Conservation (phyloP, 2,113 vertebrate genomes). For the Litocranius walleri region DNA sequence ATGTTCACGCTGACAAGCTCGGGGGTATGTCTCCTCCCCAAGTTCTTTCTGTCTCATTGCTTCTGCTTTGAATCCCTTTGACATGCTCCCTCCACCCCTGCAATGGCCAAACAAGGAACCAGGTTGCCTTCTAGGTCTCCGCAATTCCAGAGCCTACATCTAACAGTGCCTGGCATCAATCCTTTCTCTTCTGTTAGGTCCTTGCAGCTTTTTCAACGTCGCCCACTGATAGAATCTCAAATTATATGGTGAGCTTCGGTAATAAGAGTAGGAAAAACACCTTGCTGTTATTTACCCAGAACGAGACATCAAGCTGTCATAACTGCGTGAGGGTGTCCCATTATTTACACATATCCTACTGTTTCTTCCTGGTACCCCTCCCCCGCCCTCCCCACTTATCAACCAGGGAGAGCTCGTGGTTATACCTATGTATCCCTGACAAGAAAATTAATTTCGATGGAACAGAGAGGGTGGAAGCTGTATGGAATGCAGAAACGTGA, state of each 20-base stretch:
- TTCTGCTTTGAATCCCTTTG: background rate
- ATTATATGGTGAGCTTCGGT: background rate
- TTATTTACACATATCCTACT: rapidly evolving
- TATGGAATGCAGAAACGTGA: rapidly evolving
- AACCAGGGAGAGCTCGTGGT: rapidly evolving
- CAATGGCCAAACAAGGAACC: rapidly evolving
- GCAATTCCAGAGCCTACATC: background rate
- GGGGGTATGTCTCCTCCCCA: rapidly evolving
- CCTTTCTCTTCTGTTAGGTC: background rate
- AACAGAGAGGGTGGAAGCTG: rapidly evolving
- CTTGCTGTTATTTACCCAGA: background rate
- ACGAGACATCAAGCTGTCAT: background rate
- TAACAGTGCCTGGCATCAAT: too few species aligned
- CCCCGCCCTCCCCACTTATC: too few species aligned
- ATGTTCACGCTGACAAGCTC: rapidly evolving
- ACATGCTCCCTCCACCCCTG: rapidly evolving
- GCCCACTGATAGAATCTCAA: background rate
- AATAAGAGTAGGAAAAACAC: background rate
- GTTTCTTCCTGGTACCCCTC: background rate
- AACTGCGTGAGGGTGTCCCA: rapidly evolving
- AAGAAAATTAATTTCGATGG: background rate
- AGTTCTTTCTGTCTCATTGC: rapidly evolving
- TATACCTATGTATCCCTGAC: rapidly evolving
- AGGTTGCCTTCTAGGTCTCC: background rate
- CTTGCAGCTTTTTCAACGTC: rapidly evolving